Evolutionary conservation across 2,797 vertebrate species (phyloP).

Genomic region (Lithobates sylvaticus): DNA sequence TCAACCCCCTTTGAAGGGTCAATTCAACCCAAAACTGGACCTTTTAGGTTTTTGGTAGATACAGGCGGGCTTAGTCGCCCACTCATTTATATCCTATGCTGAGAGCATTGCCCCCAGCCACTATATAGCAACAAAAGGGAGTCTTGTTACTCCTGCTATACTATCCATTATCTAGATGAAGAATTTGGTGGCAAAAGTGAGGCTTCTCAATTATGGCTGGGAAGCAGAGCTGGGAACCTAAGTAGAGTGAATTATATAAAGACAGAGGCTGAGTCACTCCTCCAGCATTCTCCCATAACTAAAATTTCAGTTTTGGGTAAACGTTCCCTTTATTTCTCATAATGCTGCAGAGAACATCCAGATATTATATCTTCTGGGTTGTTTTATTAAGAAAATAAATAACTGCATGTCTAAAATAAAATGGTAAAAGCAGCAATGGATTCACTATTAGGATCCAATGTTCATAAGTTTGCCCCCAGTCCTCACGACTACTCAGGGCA

Average conservation of each 20-base stretch:
- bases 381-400: slow-evolving; percentile 30
- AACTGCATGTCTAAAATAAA: slow-evolving; percentile 61
- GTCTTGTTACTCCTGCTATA: neutral
- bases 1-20: neutral
- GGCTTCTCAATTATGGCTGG: too few relatives aligned
- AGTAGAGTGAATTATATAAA: neutral
- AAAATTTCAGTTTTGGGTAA: neutral
- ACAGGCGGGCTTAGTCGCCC: neutral
- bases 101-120: neutral
- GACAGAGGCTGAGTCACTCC: neutral
- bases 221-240: neutral
- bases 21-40: slow-evolving; percentile 3
- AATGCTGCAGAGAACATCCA: neutral
- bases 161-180: too few relatives aligned
- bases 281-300: neutral
- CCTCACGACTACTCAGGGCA: neutral
- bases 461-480: slow-evolving; percentile 15
- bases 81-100: too few relatives aligned
- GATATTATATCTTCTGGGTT: slow-evolving; percentile 12
- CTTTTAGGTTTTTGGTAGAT: neutral
- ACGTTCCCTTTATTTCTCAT: neutral
- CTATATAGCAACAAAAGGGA: neutral
- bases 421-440: slow-evolving; percentile 62
- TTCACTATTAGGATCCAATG: slow-evolving; percentile 54
- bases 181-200: neutral